These are phyloP conservation scores for Hassar affinis DNA, from an alignment of 2,113 vertebrate genomes.

Conservation along the genomic window DNA sequence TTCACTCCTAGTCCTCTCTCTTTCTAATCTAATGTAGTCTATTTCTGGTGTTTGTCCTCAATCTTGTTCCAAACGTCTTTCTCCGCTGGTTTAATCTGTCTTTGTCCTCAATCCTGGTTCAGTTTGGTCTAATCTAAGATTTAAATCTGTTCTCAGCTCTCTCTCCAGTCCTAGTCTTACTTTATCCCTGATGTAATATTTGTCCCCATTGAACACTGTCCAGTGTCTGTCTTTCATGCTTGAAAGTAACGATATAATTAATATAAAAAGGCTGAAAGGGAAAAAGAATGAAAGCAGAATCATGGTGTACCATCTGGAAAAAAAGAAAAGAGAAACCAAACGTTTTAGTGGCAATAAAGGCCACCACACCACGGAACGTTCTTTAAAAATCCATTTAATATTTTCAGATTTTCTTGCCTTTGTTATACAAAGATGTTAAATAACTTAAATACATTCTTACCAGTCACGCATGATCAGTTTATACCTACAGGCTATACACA, in stretches of 20 bases:
- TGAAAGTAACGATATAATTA: background rate
- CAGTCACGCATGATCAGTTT: slow-evolving; percentile 97
- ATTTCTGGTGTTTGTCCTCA: background rate
- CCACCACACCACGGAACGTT: slow-evolving; percentile 61
- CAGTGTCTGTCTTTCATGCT: background rate
- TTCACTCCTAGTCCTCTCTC: background rate
- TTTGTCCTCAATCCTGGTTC: background rate
- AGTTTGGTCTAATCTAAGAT: background rate
- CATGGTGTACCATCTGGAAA: background rate
- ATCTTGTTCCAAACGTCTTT: background rate
- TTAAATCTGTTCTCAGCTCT: background rate
- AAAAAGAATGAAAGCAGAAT: background rate
- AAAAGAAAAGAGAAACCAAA: too few species aligned
- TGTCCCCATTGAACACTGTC: background rate
- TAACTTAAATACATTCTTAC: slow-evolving; percentile 99
- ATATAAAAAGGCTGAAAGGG: background rate
- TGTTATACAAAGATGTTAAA: slow-evolving; percentile 99
- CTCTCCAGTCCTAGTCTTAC: too few species aligned
- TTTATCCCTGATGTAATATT: background rate
- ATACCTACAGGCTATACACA: slow-evolving; percentile 97
- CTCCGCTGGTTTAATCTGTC: background rate
- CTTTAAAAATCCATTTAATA: slow-evolving; percentile 99
- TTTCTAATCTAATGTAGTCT: background rate
- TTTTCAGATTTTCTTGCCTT: slow-evolving; percentile 90
- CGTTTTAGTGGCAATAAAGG: background rate